Conservation (phyloP, 1,140 invertebrate species). For the Drosophila oshimai region DNA sequence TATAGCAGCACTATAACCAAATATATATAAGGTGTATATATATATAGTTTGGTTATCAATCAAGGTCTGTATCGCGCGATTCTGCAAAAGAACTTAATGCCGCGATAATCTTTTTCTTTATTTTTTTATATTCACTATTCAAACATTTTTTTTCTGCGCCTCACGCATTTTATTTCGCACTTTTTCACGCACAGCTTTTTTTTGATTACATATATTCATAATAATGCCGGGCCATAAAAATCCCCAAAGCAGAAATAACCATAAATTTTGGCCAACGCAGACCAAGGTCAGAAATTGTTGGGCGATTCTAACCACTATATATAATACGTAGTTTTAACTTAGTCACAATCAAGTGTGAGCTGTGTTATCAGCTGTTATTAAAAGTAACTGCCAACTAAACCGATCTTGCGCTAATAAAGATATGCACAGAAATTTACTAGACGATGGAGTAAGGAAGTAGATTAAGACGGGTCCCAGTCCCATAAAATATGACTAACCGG, state of each 20-base stretch:
- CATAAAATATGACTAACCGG: neutral
- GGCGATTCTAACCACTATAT: slow-evolving; percentile 10
- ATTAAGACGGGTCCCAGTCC: neutral
- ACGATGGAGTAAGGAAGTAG: neutral
- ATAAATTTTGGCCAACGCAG: slow-evolving; percentile 40
- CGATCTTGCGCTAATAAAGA: slow-evolving; percentile 34
- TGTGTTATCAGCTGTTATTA: slow-evolving; percentile 10
- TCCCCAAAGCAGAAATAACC: slow-evolving; percentile 27
- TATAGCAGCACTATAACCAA: slow-evolving; percentile 2
- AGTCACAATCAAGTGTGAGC: neutral
- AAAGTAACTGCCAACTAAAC: slow-evolving; percentile 8
- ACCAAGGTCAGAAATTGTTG: slow-evolving; percentile 33
- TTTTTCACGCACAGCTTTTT: slow-evolving; percentile 35
- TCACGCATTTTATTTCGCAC: slow-evolving; percentile 55
- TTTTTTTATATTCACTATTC: slow-evolving; percentile 9
- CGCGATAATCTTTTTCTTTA: slow-evolving; percentile 45
- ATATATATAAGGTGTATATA: neutral
- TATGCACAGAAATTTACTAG: slow-evolving; percentile 14
- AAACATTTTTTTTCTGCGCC: slow-evolving; percentile 18
- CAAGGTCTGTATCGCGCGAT: slow-evolving; percentile 67
- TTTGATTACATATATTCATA: slow-evolving; percentile 64
- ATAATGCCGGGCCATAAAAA: slow-evolving; percentile 53
- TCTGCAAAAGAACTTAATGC: slow-evolving; percentile 45
- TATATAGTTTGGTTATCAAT: slow-evolving; percentile 56
- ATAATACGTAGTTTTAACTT: slow-evolving; percentile 1